Conservation (phyloP, 2,797 vertebrate species). For the Sternotherus odoratus region DNA sequence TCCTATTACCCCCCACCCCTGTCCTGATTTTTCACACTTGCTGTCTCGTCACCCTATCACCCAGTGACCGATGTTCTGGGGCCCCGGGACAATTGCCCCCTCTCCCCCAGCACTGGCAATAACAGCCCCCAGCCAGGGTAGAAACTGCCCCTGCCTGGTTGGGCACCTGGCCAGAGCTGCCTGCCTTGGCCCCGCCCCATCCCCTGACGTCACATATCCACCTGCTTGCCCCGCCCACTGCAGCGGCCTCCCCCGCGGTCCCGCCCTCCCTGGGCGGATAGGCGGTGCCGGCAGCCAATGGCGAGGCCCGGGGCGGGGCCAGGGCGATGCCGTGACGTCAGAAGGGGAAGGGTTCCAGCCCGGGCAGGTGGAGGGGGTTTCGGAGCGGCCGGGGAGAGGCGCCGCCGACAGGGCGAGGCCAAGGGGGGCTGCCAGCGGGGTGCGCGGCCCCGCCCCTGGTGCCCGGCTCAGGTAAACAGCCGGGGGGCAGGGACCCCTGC, state of each 20-base stretch:
- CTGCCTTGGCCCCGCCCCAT: neutral
- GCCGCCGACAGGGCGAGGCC: neutral
- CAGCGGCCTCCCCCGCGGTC: neutral
- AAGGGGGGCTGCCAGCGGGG: neutral
- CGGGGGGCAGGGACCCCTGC: neutral
- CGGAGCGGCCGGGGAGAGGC: neutral
- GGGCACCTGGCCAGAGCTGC: neutral
- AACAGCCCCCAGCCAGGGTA: neutral
- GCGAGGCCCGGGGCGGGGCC: neutral
- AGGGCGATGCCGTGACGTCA: neutral
- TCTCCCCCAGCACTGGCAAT: neutral
- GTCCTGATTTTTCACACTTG: too few relatives aligned
- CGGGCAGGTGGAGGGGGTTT: slow-evolving; percentile 32
- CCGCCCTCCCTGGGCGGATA: neutral
- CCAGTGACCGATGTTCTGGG: neutral
- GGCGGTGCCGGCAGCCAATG: neutral
- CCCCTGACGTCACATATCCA: neutral
- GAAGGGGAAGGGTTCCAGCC: neutral
- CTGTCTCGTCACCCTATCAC: too few relatives aligned
- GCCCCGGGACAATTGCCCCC: neutral
- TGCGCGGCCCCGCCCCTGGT: neutral
- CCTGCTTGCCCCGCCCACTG: slow-evolving; percentile 10
- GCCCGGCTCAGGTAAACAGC: neutral
- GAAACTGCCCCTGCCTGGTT: neutral
- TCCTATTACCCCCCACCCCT: too few relatives aligned